Evolutionary conservation across 2,888 invertebrate species (phyloP).

Genomic region (Drosophila histrio): DNA sequence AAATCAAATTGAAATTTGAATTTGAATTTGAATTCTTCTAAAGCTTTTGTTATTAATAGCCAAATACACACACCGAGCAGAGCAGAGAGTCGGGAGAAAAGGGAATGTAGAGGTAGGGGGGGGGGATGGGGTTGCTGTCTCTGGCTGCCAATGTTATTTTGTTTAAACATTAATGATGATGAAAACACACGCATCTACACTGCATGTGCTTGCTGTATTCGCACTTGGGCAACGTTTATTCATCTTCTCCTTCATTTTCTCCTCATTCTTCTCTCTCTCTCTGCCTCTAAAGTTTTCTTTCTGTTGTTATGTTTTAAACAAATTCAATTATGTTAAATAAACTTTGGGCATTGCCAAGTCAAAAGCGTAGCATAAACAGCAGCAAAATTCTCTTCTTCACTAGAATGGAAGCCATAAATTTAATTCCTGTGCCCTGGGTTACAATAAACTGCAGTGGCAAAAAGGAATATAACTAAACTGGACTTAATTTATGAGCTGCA

Average conservation of each 20-base stretch:
- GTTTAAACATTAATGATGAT: constrained; percentile 77
- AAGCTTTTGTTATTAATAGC: constrained; percentile 82
- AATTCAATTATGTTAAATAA: constrained; percentile 43
- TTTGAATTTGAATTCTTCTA: constrained; percentile 67
- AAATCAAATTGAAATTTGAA: constrained; percentile 39
- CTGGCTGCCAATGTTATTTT: constrained; percentile 74
- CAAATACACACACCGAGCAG: constrained; percentile 72
- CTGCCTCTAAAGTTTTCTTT: too few species aligned
- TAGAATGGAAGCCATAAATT: background rate
- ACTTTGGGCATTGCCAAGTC: constrained; percentile 31
- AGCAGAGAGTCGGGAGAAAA: constrained; percentile 3
- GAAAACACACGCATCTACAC: constrained; percentile 64
- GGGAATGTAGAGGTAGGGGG: background rate
- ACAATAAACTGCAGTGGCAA: background rate
- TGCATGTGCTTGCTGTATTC: constrained; percentile 43
- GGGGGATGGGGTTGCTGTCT: constrained; percentile 23
- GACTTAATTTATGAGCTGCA: constrained; percentile 8
- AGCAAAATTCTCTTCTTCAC: constrained; percentile 3
- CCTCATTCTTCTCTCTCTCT: background rate
- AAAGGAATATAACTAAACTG: background rate
- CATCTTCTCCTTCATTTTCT: constrained; percentile 1
- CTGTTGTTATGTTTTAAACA: constrained; percentile 29
- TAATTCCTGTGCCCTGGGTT: background rate
- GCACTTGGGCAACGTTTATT: constrained; percentile 46
- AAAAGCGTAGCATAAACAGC: constrained; percentile 41